Evolutionary conservation across 2,888 invertebrate genomes (phyloP).

Genomic region (Ashinkailepas kermadecensis): DNA sequence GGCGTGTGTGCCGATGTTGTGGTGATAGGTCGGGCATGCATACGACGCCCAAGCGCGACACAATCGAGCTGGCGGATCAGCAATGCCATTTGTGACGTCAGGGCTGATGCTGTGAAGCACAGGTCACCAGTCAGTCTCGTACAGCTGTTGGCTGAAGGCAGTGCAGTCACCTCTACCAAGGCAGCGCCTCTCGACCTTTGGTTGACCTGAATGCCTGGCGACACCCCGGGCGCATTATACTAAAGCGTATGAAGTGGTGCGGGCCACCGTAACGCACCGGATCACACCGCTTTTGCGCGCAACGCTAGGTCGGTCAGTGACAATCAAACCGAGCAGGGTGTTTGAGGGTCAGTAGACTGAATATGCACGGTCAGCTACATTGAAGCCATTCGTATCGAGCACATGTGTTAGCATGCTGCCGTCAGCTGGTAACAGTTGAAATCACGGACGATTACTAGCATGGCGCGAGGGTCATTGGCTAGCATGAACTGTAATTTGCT

Average conservation of each 20-base stretch:
- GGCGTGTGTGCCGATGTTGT: not conserved
- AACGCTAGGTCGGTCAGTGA: not conserved
- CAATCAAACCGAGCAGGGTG: not conserved
- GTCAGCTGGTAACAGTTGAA: not conserved
- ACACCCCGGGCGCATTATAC: not conserved
- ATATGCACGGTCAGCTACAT: not conserved
- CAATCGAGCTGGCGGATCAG: not conserved
- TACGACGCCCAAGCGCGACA: not conserved
- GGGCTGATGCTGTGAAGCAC: not conserved
- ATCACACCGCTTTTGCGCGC: not conserved
- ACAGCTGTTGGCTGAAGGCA: not conserved
- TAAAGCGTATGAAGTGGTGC: not conserved
- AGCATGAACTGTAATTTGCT: not conserved
- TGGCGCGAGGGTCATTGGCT: not conserved
- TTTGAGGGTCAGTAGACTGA: not conserved
- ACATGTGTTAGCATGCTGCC: not conserved
- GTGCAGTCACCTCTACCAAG: not conserved
- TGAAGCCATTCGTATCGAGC: not conserved
- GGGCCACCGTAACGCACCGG: not conserved
- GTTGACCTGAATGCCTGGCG: not conserved
- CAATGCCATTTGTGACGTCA: not conserved
- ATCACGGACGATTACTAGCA: not conserved
- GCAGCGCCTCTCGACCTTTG: not conserved
- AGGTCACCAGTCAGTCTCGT: not conserved
- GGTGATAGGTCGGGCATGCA: not conserved